Evolutionary conservation across 2,113 vertebrate species (phyloP).

Genomic region (Myrmecophaga tridactyla): DNA sequence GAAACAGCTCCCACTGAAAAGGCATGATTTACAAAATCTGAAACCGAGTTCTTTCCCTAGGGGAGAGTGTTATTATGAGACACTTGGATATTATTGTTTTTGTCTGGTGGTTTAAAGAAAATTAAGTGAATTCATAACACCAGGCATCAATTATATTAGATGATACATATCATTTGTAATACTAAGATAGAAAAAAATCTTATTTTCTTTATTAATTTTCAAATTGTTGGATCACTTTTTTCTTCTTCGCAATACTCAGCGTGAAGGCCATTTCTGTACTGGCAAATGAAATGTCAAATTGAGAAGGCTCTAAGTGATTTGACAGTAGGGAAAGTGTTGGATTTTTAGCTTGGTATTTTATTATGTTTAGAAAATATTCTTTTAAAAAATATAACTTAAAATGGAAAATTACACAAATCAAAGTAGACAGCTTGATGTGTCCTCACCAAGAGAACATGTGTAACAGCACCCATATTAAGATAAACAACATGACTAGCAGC

Average conservation of each 20-base stretch:
- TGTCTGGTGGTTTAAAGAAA: neutral
- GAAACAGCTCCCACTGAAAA: neutral
- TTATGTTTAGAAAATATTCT: constrained; percentile 8
- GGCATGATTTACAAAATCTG: neutral
- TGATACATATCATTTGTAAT: neutral
- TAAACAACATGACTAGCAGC: neutral
- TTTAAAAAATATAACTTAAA: neutral
- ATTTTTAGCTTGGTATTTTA: constrained; percentile 14
- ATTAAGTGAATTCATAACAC: neutral
- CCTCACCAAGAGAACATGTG: neutral
- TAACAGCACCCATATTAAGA: neutral
- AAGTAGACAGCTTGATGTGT: neutral
- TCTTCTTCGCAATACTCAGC: neutral
- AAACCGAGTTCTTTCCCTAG: neutral
- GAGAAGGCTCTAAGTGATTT: neutral
- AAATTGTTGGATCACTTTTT: neutral
- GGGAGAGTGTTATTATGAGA: neutral
- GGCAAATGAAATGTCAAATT: neutral
- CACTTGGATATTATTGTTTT: neutral
- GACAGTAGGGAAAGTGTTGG: neutral
- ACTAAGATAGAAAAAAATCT: neutral
- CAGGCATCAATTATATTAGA: neutral
- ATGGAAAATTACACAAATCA: neutral
- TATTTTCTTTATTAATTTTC: constrained; percentile 39
- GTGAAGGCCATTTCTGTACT: neutral